Percentiles rank a stretch among this genome's conserved stretches.
phyloP scores from a whole-genome alignment of 1,140 invertebrate species.

The Ceratosolen fusciceps region DNA sequence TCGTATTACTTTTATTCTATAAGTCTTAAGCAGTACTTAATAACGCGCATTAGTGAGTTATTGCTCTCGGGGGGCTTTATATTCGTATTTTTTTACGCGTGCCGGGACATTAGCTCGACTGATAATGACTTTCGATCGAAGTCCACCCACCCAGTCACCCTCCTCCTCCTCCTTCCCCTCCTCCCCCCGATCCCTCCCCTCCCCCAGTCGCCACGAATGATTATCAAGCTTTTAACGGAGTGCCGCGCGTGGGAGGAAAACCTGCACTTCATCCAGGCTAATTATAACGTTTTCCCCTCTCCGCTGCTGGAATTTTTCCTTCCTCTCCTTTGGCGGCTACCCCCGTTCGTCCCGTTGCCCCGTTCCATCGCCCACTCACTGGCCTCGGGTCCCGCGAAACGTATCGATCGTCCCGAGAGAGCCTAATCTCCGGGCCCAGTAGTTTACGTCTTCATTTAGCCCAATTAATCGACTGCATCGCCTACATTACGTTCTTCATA shows the following conservation, averaged over 20 bases:
- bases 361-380: too few relatives aligned
- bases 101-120: background rate
- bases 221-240: slow-evolving; percentile 30
- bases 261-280: background rate
- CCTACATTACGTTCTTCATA: too few relatives aligned
- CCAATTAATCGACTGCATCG: too few relatives aligned
- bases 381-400: too few relatives aligned
- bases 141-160: too few relatives aligned
- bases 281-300: background rate
- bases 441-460: background rate
- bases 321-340: too few relatives aligned
- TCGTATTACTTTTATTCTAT: slow-evolving; percentile 52
- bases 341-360: too few relatives aligned
- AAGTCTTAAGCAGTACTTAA: slow-evolving; percentile 51
- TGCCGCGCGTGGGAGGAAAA: background rate
- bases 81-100: too few relatives aligned
- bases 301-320: background rate
- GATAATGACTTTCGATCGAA: slow-evolving; percentile 29
- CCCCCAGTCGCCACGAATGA: slow-evolving; percentile 27
- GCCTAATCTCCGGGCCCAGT: too few relatives aligned
- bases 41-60: slow-evolving; percentile 50
- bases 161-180: too few relatives aligned
- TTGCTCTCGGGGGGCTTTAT: slow-evolving; percentile 45
- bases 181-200: too few relatives aligned
- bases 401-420: too few relatives aligned